Evolutionary conservation across 2,888 invertebrate genomes (phyloP).

Genomic region (Temnothorax rugatulus): DNA sequence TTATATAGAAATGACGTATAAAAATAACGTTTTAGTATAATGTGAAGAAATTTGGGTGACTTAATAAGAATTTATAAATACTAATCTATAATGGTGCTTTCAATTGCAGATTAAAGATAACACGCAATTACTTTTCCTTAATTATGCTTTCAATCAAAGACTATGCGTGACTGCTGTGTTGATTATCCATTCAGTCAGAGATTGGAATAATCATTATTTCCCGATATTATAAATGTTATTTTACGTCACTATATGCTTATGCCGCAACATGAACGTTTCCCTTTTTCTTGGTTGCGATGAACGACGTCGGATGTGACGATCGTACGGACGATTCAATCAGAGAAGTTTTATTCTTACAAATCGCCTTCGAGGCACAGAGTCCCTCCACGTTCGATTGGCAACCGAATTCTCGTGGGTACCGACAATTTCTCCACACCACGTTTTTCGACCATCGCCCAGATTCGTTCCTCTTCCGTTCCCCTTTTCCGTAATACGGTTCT

Average conservation of each 20-base stretch:
- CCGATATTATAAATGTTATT: not conserved
- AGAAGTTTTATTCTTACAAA: constrained; percentile 60
- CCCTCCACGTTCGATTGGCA: constrained; percentile 33
- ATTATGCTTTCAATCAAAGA: not conserved
- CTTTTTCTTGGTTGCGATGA: not conserved
- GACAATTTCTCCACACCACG: constrained; percentile 38
- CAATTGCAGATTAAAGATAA: constrained; percentile 5
- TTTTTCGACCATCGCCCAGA: constrained; percentile 33
- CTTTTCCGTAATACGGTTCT: constrained; percentile 42
- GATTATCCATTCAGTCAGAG: not conserved
- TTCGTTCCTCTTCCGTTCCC: constrained; percentile 39
- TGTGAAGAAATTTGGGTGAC: not conserved
- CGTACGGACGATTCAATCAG: constrained; percentile 50
- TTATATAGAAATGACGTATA: not conserved
- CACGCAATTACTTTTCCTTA: not conserved
- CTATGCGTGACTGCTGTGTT: not conserved
- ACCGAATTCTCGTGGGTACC: constrained; percentile 43
- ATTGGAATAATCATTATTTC: not conserved
- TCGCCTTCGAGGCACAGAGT: constrained; percentile 39
- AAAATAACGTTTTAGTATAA: not conserved
- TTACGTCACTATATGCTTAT: not conserved
- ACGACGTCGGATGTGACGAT: constrained; percentile 17
- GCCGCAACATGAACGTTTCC: not conserved
- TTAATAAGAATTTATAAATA: constrained; percentile 1
- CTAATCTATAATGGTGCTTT: not conserved